These are phyloP conservation scores for Lymantria monacha DNA, from an alignment of 2,888 invertebrate species.

Conservation along the genomic window DNA sequence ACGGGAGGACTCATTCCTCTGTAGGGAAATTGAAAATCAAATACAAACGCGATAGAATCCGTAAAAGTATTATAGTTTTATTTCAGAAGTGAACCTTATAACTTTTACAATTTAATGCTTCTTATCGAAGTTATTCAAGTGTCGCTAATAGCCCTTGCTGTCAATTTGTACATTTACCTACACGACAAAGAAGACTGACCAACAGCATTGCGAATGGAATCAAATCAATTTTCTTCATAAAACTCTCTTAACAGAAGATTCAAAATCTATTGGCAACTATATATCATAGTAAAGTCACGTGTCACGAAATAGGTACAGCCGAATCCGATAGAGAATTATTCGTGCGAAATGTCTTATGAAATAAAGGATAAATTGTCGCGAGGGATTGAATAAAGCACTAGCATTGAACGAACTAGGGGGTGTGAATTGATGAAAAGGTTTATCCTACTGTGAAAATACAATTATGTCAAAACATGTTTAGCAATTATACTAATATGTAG, in stretches of 20 bases:
- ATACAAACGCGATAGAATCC: too few species aligned
- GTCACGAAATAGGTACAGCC: constrained; percentile 34
- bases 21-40: too few species aligned
- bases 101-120: constrained; percentile 21
- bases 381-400: constrained; percentile 39
- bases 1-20: too few species aligned
- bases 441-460: constrained; percentile 12
- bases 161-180: constrained; percentile 24
- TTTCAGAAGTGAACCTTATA: too few species aligned
- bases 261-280: constrained; percentile 17
- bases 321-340: constrained; percentile 54
- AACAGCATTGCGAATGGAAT: constrained; percentile 6
- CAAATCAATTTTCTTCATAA: constrained; percentile 21
- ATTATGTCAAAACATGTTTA: constrained; percentile 2
- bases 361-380: constrained; percentile 58
- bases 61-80: too few species aligned
- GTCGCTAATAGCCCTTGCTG: constrained; percentile 29
- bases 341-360: constrained; percentile 61
- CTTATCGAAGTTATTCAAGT: constrained; percentile 47
- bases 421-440: constrained; percentile 21
- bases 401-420: constrained; percentile 25
- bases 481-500: background rate
- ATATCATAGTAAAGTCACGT: constrained; percentile 40
- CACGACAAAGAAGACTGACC: constrained; percentile 28
- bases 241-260: constrained; percentile 19